Percentiles rank a stretch among this genome's conserved stretches.
Evolutionary conservation across 2,888 invertebrate species (phyloP).

Genomic region (Horisme vitalbata): DNA sequence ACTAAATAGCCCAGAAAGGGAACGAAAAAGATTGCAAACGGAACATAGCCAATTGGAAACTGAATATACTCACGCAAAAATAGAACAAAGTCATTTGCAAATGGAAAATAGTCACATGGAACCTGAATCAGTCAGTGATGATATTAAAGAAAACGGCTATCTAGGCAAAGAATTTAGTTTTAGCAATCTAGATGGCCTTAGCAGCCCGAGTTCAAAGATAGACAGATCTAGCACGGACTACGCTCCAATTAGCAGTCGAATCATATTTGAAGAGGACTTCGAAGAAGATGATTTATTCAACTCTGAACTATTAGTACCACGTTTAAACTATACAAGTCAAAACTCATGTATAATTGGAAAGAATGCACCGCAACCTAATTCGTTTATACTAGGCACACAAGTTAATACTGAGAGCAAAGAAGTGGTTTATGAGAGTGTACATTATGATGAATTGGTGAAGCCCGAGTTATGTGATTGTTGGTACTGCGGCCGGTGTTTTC

Average conservation of each 20-base stretch:
- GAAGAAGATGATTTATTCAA: conserved; percentile 15
- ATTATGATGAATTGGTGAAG: conserved; percentile 43
- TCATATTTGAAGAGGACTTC: conserved; percentile 19
- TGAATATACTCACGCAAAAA: neutral
- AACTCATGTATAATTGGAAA: neutral
- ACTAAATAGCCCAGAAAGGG: neutral
- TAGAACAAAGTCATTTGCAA: neutral
- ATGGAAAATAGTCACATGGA: neutral
- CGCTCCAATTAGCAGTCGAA: neutral
- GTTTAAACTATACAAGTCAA: neutral
- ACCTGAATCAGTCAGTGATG: neutral
- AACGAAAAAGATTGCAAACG: neutral
- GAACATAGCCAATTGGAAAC: no score
- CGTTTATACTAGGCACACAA: neutral
- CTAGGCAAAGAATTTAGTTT: no score
- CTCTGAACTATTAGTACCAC: neutral
- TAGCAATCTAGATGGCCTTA: neutral
- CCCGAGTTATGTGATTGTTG: conserved; percentile 41
- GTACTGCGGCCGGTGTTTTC: conserved; percentile 40
- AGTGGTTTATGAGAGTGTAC: conserved; percentile 32
- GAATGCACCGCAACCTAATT: neutral
- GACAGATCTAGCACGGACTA: neutral
- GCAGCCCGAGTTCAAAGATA: neutral
- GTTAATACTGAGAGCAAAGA: neutral
- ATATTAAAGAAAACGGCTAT: neutral